Evolutionary conservation across 2,888 invertebrate genomes (phyloP).

Genomic region (Bombyx huttoni): DNA sequence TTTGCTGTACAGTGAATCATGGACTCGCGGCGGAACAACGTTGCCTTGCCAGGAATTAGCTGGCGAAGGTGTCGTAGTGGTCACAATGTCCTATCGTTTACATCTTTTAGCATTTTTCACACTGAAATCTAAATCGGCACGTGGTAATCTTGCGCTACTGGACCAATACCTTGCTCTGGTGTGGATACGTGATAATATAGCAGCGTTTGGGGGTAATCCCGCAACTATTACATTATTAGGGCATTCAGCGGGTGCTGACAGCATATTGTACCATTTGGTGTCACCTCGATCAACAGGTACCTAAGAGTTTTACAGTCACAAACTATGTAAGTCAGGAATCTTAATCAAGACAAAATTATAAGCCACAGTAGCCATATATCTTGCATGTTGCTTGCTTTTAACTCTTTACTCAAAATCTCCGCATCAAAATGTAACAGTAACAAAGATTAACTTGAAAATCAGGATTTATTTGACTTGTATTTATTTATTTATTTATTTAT

Average conservation of each 20-base stretch:
- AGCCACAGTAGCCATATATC: no score
- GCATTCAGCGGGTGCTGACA: constrained; percentile 83
- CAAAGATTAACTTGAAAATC: no score
- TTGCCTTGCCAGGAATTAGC: constrained; percentile 81
- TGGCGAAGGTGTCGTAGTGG: constrained; percentile 78
- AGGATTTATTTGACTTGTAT: no score
- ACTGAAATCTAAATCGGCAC: constrained; percentile 65
- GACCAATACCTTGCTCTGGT: constrained; percentile 87
- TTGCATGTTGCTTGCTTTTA: no score
- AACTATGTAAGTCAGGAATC: background rate
- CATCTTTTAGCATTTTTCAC: constrained; percentile 80
- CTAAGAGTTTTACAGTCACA: background rate
- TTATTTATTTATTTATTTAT: no score
- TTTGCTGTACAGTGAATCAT: constrained; percentile 77
- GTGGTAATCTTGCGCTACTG: constrained; percentile 88
- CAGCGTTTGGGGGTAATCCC: constrained; percentile 85
- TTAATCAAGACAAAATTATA: background rate
- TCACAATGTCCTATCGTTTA: constrained; percentile 78
- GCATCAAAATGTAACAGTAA: no score
- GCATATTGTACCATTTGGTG: constrained; percentile 76
- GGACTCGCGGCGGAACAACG: constrained; percentile 61
- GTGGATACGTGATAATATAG: constrained; percentile 84
- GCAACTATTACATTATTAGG: constrained; percentile 85
- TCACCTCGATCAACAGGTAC: constrained; percentile 77
- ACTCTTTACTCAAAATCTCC: no score